A percentile compares a stretch with the other conserved stretches of the same genome.
phyloP scores from a whole-genome alignment of 2,888 invertebrate genomes.

The Napeogenes inachia region DNA sequence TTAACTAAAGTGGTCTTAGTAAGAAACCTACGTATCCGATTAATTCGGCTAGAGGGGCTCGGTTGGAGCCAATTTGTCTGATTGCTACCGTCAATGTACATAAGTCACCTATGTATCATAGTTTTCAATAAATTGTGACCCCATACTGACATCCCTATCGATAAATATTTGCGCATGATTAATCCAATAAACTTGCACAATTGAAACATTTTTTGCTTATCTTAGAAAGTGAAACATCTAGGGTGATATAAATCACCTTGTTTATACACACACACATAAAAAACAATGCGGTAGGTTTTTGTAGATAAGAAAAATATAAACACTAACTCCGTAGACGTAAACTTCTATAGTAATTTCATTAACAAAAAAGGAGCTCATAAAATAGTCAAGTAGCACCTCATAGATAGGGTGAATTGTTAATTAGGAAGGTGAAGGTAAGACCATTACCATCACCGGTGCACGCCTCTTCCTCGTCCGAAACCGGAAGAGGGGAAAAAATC shows the following conservation, averaged over 20 bases:
- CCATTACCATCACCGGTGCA: slow-evolving; percentile 60
- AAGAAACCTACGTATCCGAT: slow-evolving; percentile 74
- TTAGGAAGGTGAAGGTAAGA: slow-evolving; percentile 66
- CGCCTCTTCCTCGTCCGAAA: slow-evolving; percentile 71
- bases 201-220: slow-evolving; percentile 54
- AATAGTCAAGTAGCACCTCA: slow-evolving; percentile 43
- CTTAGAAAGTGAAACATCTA: slow-evolving; percentile 33
- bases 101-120: slow-evolving; percentile 62
- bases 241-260: no score
- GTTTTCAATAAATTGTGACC: slow-evolving; percentile 74
- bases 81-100: slow-evolving; percentile 69
- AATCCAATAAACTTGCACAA: slow-evolving; percentile 66
- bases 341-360: neutral
- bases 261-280: no score
- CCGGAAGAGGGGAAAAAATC: slow-evolving; percentile 71
- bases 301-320: no score
- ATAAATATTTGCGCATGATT: slow-evolving; percentile 77
- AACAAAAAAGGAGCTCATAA: slow-evolving; percentile 31
- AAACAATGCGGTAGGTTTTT: no score
- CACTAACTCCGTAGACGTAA: neutral
- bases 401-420: slow-evolving; percentile 55
- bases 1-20: slow-evolving; percentile 62
- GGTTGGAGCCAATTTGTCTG: slow-evolving; percentile 77
- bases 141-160: slow-evolving; percentile 70
- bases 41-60: slow-evolving; percentile 73